Evolutionary conservation across 2,888 invertebrate genomes (phyloP).

Genomic region (Acanthococcus lagerstroemiae): DNA sequence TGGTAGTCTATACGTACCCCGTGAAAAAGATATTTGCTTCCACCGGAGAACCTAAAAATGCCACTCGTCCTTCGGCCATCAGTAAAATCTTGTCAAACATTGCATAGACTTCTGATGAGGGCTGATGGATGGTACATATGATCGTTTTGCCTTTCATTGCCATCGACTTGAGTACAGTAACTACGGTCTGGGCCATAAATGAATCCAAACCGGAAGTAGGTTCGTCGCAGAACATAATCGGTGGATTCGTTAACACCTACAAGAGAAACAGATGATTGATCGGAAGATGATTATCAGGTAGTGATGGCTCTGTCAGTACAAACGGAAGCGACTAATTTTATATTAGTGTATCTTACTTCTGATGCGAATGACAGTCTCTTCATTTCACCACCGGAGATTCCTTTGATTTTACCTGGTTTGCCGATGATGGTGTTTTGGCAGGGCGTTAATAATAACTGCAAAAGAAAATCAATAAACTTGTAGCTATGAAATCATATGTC

Average conservation of each 20-base stretch:
- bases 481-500: too few relatives aligned
- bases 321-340: not conserved
- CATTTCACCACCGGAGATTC: constrained; percentile 93
- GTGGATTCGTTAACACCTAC: constrained; percentile 80
- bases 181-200: constrained; percentile 90
- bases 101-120: constrained; percentile 80
- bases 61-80: constrained; percentile 84
- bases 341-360: constrained; percentile 49
- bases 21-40: constrained; percentile 71
- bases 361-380: constrained; percentile 91
- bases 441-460: constrained; percentile 35
- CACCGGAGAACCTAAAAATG: constrained; percentile 70
- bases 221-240: constrained; percentile 92
- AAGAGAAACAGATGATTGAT: not conserved
- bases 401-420: constrained; percentile 72
- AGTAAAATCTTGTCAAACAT: constrained; percentile 81
- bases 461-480: constrained; percentile 3
- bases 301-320: not conserved
- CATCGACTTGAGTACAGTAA: constrained; percentile 51
- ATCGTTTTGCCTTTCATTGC: constrained; percentile 68
- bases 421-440: constrained; percentile 88
- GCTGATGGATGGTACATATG: constrained; percentile 89
- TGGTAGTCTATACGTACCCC: too few relatives aligned
- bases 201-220: constrained; percentile 95
- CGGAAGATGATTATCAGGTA: not conserved